Evolutionary conservation across 2,113 vertebrate species (phyloP).

Genomic region (Ranitomeya imitator): DNA sequence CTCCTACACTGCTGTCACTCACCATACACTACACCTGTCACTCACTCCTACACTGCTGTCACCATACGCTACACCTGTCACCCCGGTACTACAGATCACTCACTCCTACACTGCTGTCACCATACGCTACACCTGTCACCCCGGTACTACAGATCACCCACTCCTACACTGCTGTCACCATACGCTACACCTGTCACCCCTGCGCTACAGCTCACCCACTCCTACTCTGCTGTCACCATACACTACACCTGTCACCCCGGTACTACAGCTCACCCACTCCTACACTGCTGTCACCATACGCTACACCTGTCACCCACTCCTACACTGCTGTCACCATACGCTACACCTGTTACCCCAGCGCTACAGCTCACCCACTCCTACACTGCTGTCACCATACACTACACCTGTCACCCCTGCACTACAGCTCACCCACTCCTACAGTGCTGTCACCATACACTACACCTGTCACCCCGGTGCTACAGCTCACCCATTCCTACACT

Average conservation of each 20-base stretch:
- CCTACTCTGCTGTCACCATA: not conserved
- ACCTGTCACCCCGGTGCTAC: not conserved
- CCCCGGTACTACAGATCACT: not conserved
- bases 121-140: no score
- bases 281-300: not conserved
- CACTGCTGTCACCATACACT: no score
- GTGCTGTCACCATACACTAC: not conserved
- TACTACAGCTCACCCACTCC: not conserved
- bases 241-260: not conserved
- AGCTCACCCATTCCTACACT: not conserved
- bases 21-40: not conserved
- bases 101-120: not conserved
- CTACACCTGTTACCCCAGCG: no score
- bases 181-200: not conserved
- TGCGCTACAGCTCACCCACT: not conserved
- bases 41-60: not conserved
- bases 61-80: not conserved
- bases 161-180: not conserved
- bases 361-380: not conserved
- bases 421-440: not conserved
- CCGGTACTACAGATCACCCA: no score
- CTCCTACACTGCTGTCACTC: not conserved
- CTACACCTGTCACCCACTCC: not conserved
- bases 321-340: no score
- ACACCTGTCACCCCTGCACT: not conserved